Conservation (phyloP, 2,113 vertebrate genomes). For the Craseonycteris thonglongyai region DNA sequence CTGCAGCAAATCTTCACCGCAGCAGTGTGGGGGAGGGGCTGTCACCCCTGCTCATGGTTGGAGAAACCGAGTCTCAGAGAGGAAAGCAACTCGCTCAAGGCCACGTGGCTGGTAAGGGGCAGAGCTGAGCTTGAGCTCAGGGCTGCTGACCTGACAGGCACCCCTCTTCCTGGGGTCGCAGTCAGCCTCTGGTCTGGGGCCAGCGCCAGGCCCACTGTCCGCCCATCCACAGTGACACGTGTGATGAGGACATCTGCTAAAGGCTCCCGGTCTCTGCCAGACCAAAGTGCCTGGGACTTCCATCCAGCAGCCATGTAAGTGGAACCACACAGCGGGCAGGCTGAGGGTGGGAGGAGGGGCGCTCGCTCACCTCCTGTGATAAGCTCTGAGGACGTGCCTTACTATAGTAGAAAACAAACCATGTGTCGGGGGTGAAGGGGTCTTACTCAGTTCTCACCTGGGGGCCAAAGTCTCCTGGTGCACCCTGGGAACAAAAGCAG, state of each 20-base stretch:
- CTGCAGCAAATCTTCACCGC: not conserved
- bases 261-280: not conserved
- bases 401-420: not conserved
- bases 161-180: not conserved
- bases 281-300: not conserved
- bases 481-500: constrained; percentile 81
- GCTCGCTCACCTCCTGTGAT: not conserved
- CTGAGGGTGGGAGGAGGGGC: fast-evolving
- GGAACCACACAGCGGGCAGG: not conserved
- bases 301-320: fast-evolving
- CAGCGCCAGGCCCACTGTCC: not conserved
- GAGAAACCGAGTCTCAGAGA: not conserved
- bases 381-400: not conserved
- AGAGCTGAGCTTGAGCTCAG: not conserved
- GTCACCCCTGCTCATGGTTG: not conserved
- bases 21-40: not conserved
- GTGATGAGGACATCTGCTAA: not conserved
- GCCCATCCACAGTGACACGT: not conserved
- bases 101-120: not conserved
- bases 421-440: not conserved
- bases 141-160: not conserved
- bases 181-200: not conserved
- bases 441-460: constrained; percentile 82
- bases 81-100: not conserved
- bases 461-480: constrained; percentile 90